Percentiles rank a stretch among this genome's conserved stretches.
Evolutionary conservation across 2,888 invertebrate genomes (phyloP).

Genomic region (Scaptomyza parva): DNA sequence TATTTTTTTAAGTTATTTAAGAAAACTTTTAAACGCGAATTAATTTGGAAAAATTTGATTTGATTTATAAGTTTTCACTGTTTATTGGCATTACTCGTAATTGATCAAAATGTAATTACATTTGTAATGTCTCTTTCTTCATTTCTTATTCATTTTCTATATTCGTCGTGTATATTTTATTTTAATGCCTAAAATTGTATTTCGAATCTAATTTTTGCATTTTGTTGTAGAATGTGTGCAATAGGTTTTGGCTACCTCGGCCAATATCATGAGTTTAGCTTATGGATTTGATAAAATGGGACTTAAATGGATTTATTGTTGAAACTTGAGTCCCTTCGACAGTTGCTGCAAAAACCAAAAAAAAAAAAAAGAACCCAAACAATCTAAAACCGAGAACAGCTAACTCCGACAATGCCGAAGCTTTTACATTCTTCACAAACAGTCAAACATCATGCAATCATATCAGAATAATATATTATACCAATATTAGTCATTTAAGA

Average conservation of each 20-base stretch:
- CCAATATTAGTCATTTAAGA: constrained; percentile 2
- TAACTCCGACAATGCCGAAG: constrained; percentile 61
- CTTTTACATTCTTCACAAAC: constrained; percentile 36
- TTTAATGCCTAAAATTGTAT: constrained; percentile 68
- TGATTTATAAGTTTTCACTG: constrained; percentile 36
- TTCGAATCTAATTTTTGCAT: constrained; percentile 50
- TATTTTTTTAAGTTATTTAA: constrained; percentile 44
- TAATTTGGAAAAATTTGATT: constrained; percentile 56
- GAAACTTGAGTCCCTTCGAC: constrained; percentile 75
- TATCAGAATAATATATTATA: constrained; percentile 13
- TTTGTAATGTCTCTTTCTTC: constrained; percentile 23
- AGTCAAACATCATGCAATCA: constrained; percentile 27
- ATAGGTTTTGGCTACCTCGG: constrained; percentile 45
- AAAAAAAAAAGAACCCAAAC: no score
- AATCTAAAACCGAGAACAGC: constrained; percentile 26
- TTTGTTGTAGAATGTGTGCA: constrained; percentile 53
- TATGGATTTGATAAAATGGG: constrained; percentile 46
- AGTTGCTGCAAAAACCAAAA: constrained; percentile 57
- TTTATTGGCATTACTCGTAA: constrained; percentile 24
- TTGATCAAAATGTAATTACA: constrained; percentile 19
- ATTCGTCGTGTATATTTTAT: constrained; percentile 65
- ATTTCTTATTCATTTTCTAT: constrained; percentile 30
- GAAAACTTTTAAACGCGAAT: constrained; percentile 68
- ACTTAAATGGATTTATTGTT: constrained; percentile 68
- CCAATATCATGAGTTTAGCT: constrained; percentile 45